These are phyloP conservation scores for Syndactyla subalaris DNA, from an alignment of 2,797 vertebrate species.

Conservation along the genomic window DNA sequence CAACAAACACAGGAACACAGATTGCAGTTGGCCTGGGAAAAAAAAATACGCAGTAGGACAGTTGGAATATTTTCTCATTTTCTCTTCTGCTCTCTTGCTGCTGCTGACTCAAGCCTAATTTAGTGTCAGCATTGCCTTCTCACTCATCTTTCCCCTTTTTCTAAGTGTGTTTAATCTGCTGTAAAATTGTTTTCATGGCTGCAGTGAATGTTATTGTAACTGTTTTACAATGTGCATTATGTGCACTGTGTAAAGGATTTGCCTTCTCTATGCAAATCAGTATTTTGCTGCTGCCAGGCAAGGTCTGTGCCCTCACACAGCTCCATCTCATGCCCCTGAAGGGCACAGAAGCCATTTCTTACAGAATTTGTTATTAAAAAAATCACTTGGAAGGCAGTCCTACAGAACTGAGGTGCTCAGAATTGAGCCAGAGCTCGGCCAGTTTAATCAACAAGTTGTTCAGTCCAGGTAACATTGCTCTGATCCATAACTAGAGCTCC, in stretches of 20 bases:
- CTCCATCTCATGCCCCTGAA: neutral
- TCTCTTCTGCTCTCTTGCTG: neutral
- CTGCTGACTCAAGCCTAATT: conserved; percentile 58
- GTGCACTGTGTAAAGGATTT: conserved; percentile 46
- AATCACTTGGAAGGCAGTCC: neutral
- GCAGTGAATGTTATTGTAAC: conserved; percentile 64
- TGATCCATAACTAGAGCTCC: neutral
- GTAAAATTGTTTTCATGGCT: conserved; percentile 76
- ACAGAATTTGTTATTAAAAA: neutral
- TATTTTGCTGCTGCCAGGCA: conserved; percentile 6
- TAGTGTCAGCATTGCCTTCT: conserved; percentile 40
- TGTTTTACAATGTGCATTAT: conserved; percentile 66
- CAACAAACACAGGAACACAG: neutral
- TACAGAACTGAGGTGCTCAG: neutral
- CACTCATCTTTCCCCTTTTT: conserved; percentile 40
- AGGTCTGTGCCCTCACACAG: neutral
- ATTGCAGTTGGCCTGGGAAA: neutral
- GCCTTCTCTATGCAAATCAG: conserved; percentile 55
- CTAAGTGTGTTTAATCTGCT: conserved; percentile 76
- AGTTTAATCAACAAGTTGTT: neutral
- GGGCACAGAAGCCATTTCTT: neutral
- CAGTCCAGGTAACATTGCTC: neutral
- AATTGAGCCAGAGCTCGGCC: neutral
- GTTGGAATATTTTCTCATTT: neutral
- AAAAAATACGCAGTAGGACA: neutral